Conservation (phyloP, 2,113 vertebrate genomes). For the Rafetus swinhoei region DNA sequence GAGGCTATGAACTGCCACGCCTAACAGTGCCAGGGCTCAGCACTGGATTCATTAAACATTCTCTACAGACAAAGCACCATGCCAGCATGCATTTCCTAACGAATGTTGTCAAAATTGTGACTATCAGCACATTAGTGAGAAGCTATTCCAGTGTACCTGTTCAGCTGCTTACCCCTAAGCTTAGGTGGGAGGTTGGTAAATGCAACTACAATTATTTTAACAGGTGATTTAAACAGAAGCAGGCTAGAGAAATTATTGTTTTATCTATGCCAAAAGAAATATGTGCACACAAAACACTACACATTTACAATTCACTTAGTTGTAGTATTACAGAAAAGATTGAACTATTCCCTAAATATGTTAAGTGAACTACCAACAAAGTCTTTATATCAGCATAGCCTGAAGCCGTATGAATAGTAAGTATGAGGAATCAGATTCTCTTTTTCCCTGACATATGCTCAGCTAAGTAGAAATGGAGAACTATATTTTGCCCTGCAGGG, state of each 20-base stretch:
- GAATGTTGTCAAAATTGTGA: background rate
- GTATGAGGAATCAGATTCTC: background rate
- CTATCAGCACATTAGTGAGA: background rate
- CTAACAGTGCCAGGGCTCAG: background rate
- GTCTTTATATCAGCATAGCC: background rate
- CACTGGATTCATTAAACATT: background rate
- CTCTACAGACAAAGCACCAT: background rate
- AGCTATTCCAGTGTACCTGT: background rate
- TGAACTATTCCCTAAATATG: background rate
- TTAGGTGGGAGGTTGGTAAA: background rate
- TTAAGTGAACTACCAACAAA: background rate
- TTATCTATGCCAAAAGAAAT: background rate
- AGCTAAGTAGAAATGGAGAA: background rate
- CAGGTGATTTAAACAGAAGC: background rate
- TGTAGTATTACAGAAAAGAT: accelerated
- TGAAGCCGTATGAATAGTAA: background rate
- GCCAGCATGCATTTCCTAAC: background rate
- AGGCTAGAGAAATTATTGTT: background rate
- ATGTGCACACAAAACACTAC: background rate
- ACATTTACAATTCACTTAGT: background rate
- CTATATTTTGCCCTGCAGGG: background rate
- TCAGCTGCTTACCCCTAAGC: accelerated
- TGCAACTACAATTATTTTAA: background rate
- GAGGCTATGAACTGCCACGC: background rate
- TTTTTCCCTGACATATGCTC: background rate